These are phyloP conservation scores for Gambelia wislizenii DNA, from an alignment of 2,797 vertebrate genomes.

Conservation along the genomic window DNA sequence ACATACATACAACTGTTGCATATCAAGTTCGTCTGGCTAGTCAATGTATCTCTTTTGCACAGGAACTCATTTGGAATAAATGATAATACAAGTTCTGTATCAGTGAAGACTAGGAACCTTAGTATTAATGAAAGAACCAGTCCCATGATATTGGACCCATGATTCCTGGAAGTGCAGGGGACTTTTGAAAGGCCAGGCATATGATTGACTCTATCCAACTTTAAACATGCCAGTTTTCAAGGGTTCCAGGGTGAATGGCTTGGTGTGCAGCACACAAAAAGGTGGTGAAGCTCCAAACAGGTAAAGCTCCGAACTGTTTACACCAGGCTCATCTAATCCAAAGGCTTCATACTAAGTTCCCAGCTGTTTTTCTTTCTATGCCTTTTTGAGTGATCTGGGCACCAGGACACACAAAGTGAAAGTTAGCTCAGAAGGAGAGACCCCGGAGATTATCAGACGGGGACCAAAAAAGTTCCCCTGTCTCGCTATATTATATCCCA, in stretches of 20 bases:
- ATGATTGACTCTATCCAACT: background rate
- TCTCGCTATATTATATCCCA: too few species aligned
- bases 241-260: background rate
- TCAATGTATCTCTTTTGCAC: background rate
- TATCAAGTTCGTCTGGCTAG: background rate
- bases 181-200: background rate
- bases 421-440: background rate
- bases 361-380: background rate
- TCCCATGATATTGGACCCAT: background rate
- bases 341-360: background rate
- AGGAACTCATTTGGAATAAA: background rate
- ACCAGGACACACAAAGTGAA: background rate
- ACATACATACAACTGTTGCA: background rate
- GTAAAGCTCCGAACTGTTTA: background rate
- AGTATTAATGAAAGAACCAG: background rate
- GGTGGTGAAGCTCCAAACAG: background rate
- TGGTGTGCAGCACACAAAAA: background rate
- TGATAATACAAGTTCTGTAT: too few species aligned
- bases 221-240: background rate
- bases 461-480: too few species aligned
- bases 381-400: background rate
- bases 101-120: background rate
- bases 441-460: too few species aligned
- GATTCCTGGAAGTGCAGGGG: background rate
- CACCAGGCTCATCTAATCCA: background rate